Evolutionary conservation across 2,113 vertebrate genomes (phyloP), one percentile per base, ranked within the genome.

Genomic region (Scortum barcoo): DNA sequence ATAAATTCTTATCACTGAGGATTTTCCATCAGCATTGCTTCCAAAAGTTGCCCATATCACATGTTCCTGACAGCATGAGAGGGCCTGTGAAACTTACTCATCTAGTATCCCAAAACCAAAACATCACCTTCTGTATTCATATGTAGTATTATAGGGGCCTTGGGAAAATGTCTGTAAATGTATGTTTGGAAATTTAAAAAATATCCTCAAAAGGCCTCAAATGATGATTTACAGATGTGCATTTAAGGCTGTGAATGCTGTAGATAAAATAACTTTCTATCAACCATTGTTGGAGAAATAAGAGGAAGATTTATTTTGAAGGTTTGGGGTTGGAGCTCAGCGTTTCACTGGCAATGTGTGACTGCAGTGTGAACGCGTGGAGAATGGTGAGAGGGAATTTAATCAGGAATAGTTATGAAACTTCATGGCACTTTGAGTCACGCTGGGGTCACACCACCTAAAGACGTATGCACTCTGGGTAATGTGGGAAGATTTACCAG

Each of bases 211-310:
- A 77, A 82, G 70, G 53, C 63, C 76, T 82, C 74, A 26, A 20
- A 40, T 51, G 16, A 40, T 10, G 10, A 19, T 42, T 72, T 5
- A 50, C 33, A 53, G 30, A 72, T 28, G 14, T 56, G 16, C 72
- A 57, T 77, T 81, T 85, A 86, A 86, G 78, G 84, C 84, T 83
- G 63, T 78, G 26, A 67, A 67, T 73, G 53, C 11, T 81, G 44
- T 54, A 77, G 46, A 78, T 61, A 33, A 20, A 78, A 86, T 81
- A 2, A 82, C 51, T 66, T 86, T 72, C 60, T 36, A 20, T 22
- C 12, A 20, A 16, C 33, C 2, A 16, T 4, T 30, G 5, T 8
- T 24, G 56, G 19, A 36, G 9, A 22, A 75, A 30, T 56, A 26
- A 66, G 56, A 46, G 28, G 42, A 65, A 48, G 30, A 11, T 54